Evolutionary conservation across 53 echinoderm and acorn worm species (phyloP).

Genomic region (Mesocentrotus franciscanus): DNA sequence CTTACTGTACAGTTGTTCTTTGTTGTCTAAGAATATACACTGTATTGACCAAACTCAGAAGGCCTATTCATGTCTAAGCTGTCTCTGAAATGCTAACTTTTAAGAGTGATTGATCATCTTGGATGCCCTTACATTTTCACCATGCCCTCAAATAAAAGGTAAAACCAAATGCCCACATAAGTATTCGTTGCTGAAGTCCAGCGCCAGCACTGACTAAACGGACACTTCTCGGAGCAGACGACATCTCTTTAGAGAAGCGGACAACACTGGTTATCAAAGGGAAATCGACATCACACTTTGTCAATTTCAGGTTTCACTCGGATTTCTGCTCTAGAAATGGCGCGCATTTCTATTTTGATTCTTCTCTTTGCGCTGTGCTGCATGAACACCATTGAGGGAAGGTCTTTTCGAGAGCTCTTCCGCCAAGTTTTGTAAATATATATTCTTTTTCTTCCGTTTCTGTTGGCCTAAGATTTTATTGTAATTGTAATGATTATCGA

Average conservation of each 20-base stretch:
- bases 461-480: too few relatives aligned
- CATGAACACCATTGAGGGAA: not conserved
- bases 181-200: not conserved
- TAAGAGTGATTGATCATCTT: too few relatives aligned
- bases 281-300: not conserved
- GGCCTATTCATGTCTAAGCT: too few relatives aligned
- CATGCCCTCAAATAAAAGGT: too few relatives aligned
- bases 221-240: not conserved
- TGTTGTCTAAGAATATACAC: too few relatives aligned
- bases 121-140: too few relatives aligned
- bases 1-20: not conserved
- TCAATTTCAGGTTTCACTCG: not conserved
- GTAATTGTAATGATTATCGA: too few relatives aligned
- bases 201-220: not conserved
- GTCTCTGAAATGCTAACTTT: too few relatives aligned
- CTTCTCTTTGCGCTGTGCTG: not conserved
- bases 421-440: not conserved
- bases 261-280: not conserved
- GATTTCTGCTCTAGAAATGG: not conserved
- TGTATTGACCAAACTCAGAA: too few relatives aligned
- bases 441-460: not conserved
- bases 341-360: not conserved
- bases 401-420: not conserved
- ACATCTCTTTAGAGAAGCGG: not conserved
- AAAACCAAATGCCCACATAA: not conserved